phyloP scores from a whole-genome alignment of 2,888 invertebrate genomes.

The Athalia rosae region DNA sequence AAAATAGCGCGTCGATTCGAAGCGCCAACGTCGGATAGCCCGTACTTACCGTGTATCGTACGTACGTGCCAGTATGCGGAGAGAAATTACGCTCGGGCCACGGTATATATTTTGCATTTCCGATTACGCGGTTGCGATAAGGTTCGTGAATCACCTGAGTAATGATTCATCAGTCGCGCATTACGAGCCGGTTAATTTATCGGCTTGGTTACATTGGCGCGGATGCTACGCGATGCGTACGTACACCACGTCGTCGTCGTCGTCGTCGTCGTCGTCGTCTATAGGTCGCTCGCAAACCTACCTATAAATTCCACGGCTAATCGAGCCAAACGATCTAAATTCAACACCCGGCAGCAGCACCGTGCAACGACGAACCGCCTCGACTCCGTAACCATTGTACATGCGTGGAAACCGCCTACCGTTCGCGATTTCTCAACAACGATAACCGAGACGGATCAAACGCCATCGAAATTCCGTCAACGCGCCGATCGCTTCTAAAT shows the following conservation, averaged over 20 bases:
- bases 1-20: too few species aligned
- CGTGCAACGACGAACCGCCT: too few species aligned
- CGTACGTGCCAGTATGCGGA: not conserved
- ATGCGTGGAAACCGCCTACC: not conserved
- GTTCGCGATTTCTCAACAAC: conserved; percentile 4
- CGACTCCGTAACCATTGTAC: too few species aligned
- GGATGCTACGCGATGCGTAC: not conserved
- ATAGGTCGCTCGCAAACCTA: not conserved
- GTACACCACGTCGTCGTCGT: too few species aligned
- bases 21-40: too few species aligned
- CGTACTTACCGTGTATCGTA: not conserved
- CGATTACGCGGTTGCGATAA: not conserved
- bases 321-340: not conserved
- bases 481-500: too few species aligned
- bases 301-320: conserved; percentile 24
- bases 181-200: conserved; percentile 18
- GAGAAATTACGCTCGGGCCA: not conserved
- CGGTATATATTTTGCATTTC: not conserved
- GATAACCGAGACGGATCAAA: too few species aligned
- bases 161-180: conserved; percentile 25
- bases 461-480: too few species aligned
- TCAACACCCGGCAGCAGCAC: not conserved
- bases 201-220: not conserved
- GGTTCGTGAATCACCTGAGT: not conserved
- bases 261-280: too few species aligned